These are phyloP conservation scores for Teleiodes luculella DNA, from an alignment of 2,888 invertebrate species.

Conservation along the genomic window DNA sequence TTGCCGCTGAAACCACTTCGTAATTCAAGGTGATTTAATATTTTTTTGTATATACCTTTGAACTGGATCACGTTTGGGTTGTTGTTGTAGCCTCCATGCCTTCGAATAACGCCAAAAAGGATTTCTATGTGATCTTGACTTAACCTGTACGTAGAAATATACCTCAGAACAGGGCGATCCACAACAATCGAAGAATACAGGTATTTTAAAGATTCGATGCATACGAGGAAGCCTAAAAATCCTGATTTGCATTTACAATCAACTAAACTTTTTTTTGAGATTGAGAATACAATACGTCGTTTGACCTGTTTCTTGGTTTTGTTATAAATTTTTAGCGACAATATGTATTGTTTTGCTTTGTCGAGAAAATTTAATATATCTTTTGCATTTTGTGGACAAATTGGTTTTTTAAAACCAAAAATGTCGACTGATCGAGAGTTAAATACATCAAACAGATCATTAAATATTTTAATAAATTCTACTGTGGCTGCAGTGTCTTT, in stretches of 20 bases:
- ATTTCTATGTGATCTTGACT: slow-evolving; percentile 24
- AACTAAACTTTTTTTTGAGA: slow-evolving; percentile 2
- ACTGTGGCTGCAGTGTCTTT: background rate
- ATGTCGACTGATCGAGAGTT: slow-evolving; percentile 7
- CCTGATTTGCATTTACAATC: slow-evolving; percentile 17
- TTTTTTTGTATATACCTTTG: slow-evolving; percentile 7
- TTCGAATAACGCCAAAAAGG: slow-evolving; percentile 18
- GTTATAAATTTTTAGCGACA: background rate
- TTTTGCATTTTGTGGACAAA: background rate
- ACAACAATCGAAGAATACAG: slow-evolving; percentile 4
- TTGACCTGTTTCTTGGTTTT: background rate
- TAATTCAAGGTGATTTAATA: slow-evolving; percentile 2
- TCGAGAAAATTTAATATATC: background rate
- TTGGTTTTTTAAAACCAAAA: slow-evolving; percentile 11
- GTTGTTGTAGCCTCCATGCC: slow-evolving; percentile 19
- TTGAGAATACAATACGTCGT: background rate
- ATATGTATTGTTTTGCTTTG: background rate
- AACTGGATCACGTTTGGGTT: slow-evolving; percentile 18
- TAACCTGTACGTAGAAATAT: slow-evolving; percentile 22
- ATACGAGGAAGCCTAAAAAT: slow-evolving; percentile 22
- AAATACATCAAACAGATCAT: slow-evolving; percentile 17
- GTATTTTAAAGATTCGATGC: slow-evolving; percentile 20
- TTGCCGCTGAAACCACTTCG: background rate
- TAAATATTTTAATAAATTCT: slow-evolving; percentile 10
- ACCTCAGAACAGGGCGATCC: slow-evolving; percentile 1